Percentiles rank a stretch among this genome's conserved stretches.
Conservation (phyloP, 2,113 vertebrate species). For the Ceyx cyanopectus region DNA sequence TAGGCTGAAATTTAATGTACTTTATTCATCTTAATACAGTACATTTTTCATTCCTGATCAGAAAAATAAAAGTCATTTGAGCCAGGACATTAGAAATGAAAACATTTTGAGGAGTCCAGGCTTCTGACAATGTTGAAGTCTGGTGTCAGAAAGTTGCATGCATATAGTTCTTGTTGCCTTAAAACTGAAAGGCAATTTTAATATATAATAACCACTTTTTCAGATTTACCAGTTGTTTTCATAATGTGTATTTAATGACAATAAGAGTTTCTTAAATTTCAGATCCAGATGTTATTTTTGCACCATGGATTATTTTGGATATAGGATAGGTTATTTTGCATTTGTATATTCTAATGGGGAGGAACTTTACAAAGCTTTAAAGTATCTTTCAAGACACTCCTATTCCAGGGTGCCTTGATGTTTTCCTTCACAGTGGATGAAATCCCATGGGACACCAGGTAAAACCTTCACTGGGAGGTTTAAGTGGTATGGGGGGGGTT, state of each 20-base stretch:
- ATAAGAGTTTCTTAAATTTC: slow-evolving; percentile 20
- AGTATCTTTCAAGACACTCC: background rate
- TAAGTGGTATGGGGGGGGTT: background rate
- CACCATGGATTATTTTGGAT: background rate
- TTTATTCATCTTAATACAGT: background rate
- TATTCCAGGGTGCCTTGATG: background rate
- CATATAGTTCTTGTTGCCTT: background rate
- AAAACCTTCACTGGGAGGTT: background rate
- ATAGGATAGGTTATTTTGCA: background rate
- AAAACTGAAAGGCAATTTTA: background rate
- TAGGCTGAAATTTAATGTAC: background rate
- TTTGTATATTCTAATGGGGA: background rate
- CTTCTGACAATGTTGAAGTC: background rate
- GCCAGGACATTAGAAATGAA: background rate
- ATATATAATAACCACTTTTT: background rate
- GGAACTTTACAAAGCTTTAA: background rate
- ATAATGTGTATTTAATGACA: background rate
- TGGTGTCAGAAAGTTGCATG: background rate
- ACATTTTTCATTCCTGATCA: background rate
- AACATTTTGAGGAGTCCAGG: background rate
- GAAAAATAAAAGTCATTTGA: background rate
- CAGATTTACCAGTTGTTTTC: background rate
- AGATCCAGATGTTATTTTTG: slow-evolving; percentile 1
- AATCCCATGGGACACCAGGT: background rate
- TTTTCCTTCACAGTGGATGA: background rate